Evolutionary conservation across 1,140 invertebrate genomes (phyloP).

Genomic region (Diplogasteroides magnus): DNA sequence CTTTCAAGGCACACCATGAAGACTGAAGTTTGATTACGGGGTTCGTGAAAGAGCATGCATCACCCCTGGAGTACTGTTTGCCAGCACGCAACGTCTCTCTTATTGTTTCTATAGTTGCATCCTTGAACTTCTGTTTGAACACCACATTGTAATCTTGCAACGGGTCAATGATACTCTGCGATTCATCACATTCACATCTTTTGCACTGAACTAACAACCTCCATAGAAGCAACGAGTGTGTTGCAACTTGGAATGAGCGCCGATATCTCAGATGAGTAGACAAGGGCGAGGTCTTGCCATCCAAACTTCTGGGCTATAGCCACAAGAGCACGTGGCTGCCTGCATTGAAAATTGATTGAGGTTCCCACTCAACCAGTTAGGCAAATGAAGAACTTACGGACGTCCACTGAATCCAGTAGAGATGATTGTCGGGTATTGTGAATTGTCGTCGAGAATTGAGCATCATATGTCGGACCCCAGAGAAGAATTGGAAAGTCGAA

Average conservation of each 20-base stretch:
- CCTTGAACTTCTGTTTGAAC: background rate
- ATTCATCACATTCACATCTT: background rate
- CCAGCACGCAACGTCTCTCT: background rate
- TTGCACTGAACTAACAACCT: background rate
- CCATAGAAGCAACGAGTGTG: too few species aligned
- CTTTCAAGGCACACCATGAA: conserved; percentile 5
- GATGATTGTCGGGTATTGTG: conserved; percentile 29
- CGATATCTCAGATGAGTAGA: conserved; percentile 6
- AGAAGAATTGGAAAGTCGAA: conserved; percentile 38
- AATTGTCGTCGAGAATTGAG: conserved; percentile 19
- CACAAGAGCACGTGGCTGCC: too few species aligned
- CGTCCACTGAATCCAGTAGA: conserved; percentile 19
- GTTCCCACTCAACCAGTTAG: conserved; percentile 19
- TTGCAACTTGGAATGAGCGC: background rate
- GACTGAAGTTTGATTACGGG: background rate
- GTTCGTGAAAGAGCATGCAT: background rate
- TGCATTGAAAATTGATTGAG: too few species aligned
- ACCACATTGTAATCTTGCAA: background rate
- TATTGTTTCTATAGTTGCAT: background rate
- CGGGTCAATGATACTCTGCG: background rate
- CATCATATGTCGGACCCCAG: conserved; percentile 34
- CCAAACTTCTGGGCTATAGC: conserved; percentile 21
- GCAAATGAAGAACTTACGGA: conserved; percentile 11
- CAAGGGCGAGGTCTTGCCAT: conserved; percentile 28
- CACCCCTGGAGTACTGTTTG: background rate